Percentiles rank a stretch among this genome's conserved stretches.
Conservation (phyloP, 2,888 invertebrate genomes). For the Agriopis marginaria region DNA sequence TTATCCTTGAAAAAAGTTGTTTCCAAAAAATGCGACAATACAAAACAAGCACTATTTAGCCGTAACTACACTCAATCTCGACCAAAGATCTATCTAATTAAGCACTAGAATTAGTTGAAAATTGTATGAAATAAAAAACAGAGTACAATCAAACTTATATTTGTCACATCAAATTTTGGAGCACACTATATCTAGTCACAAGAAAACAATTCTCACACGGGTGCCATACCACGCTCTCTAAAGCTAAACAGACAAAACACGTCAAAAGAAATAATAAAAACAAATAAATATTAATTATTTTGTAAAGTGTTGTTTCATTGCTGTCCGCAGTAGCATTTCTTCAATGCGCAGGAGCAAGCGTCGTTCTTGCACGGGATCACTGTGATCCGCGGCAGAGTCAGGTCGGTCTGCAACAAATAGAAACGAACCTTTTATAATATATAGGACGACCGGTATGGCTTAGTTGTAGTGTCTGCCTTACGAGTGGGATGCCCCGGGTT, state of each 20-base stretch:
- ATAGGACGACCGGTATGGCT: no score
- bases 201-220: slow-evolving; percentile 54
- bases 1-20: neutral
- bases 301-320: slow-evolving; percentile 63
- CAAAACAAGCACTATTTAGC: slow-evolving; percentile 41
- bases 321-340: slow-evolving; percentile 22
- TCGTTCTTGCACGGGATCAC: slow-evolving; percentile 51
- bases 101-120: slow-evolving; percentile 59
- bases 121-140: slow-evolving; percentile 54
- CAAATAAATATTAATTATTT: slow-evolving; percentile 61
- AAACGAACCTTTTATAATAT: neutral
- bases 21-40: slow-evolving; percentile 13
- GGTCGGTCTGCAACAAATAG: slow-evolving; percentile 44
- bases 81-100: slow-evolving; percentile 79
- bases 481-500: no score
- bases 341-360: slow-evolving; percentile 55
- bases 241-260: slow-evolving; percentile 33
- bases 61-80: slow-evolving; percentile 73
- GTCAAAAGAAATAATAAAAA: slow-evolving; percentile 24
- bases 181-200: slow-evolving; percentile 72
- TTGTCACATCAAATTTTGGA: slow-evolving; percentile 50
- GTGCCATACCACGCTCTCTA: slow-evolving; percentile 75
- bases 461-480: no score
- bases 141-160: slow-evolving; percentile 53
- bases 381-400: slow-evolving; percentile 55